Conservation (phyloP, 2,113 vertebrate genomes). For the Sula dactylatra region DNA sequence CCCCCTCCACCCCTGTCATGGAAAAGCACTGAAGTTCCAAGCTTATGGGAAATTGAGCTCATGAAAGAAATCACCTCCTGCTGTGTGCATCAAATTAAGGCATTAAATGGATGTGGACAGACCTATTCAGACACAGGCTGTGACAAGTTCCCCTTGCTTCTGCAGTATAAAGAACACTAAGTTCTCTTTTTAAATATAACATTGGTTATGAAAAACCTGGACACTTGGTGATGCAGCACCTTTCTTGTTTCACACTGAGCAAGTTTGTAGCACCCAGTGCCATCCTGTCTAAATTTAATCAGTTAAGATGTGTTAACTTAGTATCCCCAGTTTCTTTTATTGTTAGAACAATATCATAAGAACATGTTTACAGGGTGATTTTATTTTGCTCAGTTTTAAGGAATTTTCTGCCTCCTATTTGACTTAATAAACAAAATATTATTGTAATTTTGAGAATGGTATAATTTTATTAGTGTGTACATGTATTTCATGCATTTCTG, state of each 20-base stretch:
- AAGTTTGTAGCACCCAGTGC: background rate
- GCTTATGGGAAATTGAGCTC: background rate
- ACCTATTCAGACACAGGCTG: background rate
- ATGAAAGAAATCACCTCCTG: background rate
- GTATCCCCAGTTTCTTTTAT: background rate
- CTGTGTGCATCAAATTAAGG: background rate
- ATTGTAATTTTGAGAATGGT: background rate
- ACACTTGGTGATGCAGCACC: background rate
- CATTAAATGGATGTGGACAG: background rate
- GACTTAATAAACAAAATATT: background rate
- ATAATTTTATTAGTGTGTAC: background rate
- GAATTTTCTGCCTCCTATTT: background rate
- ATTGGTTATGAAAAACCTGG: background rate
- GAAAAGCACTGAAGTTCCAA: background rate
- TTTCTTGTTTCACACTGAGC: background rate
- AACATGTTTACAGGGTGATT: background rate
- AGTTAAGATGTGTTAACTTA: background rate
- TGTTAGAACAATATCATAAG: background rate
- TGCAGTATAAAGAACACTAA: background rate
- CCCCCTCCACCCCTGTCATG: fast-evolving
- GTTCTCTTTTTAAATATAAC: background rate
- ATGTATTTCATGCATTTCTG: background rate
- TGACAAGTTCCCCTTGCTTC: background rate
- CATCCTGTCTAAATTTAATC: background rate
- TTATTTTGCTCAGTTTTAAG: background rate